Evolutionary conservation across 2,113 vertebrate species (phyloP), one percentile per base, ranked within the genome.

Genomic region (Cryptoleucopteryx plumbea): DNA sequence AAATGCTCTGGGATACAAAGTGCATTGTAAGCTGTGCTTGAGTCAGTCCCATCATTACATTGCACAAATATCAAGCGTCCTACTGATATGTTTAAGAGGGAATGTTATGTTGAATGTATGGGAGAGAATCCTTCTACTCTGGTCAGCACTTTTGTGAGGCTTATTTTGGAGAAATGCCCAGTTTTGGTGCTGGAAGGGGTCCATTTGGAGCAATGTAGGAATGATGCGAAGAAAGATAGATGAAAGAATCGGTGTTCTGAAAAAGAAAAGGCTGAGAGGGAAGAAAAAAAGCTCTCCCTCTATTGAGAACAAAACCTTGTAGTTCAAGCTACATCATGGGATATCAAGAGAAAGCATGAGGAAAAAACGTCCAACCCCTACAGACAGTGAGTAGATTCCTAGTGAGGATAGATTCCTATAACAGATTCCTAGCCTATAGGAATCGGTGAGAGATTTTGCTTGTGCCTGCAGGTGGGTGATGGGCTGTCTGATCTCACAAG

Each of bases 281-380:
- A 32, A 67, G 15, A 23, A 50, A 59, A 63, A 61, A 34, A 22
- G 2, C 1, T 63, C 2, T 50, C 10, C 11, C 22, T 81, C 4
- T 18, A 31, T 19, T 1, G 31, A 84, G 26, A 78, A n/a, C 8
- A 63, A 74, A 85, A 31, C 9, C 16, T 40, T 55, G 16, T 27
- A 6, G 10, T 61, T 83, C 48, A 48, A 65, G 23, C 15, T 62
- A 4, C 4, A 6, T 61, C 9, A 22, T 0, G 1, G 16, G 11
- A 3, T 73, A 53, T 38, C 21, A 32, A 48, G 58, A 62, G 36
- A 82, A 48, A 74, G 16, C 26, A 75, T 4, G 1, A 63, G 29
- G 43, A 63, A 40, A 71, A 71, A 74, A 48, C 5, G 7, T 43
- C 27, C 40, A 75, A n/a, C 63, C 9, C 16, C 13, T 52, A 31